Evolutionary conservation across 2,888 invertebrate genomes (phyloP).

Genomic region (Nephrotoma appendiculata): DNA sequence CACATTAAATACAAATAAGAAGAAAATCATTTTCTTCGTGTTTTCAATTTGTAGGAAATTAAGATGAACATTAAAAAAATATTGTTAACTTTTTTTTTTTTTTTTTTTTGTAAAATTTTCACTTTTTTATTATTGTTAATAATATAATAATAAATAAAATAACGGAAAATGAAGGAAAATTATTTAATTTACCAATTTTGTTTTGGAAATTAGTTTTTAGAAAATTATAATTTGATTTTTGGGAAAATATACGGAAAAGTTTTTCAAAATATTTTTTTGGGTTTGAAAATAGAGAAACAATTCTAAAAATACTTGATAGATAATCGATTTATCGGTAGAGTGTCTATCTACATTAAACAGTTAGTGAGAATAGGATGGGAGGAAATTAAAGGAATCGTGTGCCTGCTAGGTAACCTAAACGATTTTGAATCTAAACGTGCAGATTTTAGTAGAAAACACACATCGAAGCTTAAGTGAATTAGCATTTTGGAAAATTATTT

Average conservation of each 20-base stretch:
- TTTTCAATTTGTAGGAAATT: not conserved
- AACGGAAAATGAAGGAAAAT: not conserved
- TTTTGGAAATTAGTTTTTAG: not conserved
- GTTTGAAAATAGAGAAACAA: not conserved
- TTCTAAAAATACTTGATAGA: not conserved
- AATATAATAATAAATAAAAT: not conserved
- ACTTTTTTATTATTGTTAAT: not conserved
- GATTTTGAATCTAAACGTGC: too few species aligned
- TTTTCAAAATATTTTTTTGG: not conserved
- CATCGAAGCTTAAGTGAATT: too few species aligned
- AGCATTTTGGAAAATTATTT: too few species aligned
- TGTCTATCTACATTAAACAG: too few species aligned
- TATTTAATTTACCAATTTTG: not conserved
- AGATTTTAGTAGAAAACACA: too few species aligned
- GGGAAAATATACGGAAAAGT: not conserved
- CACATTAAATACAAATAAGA: not conserved
- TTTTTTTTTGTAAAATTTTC: not conserved
- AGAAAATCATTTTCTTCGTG: not conserved
- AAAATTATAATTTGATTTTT: not conserved
- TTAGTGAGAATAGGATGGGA: too few species aligned
- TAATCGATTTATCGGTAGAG: not conserved
- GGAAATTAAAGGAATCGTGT: too few species aligned
- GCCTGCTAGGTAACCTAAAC: too few species aligned
- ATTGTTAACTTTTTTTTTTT: not conserved
- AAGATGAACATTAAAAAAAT: not conserved